Evolutionary conservation across 2,797 vertebrate genomes (phyloP).

Genomic region (Synaphobranchus kaupii): DNA sequence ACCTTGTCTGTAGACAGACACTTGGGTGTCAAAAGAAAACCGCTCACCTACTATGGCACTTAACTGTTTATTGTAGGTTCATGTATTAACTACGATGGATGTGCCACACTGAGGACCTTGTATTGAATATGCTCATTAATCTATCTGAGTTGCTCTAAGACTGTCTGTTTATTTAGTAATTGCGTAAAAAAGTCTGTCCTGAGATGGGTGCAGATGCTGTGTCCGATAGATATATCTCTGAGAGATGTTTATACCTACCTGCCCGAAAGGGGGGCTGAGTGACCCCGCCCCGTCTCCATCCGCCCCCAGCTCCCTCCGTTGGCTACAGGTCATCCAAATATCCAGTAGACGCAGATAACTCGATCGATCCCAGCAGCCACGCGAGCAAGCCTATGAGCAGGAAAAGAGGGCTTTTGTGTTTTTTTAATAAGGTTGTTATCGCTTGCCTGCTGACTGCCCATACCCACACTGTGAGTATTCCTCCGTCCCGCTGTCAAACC

Average conservation of each 20-base stretch:
- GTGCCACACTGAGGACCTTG: no score
- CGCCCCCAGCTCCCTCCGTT: not conserved
- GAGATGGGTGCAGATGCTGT: not conserved
- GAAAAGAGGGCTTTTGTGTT: not conserved
- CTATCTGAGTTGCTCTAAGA: no score
- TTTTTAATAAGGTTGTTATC: not conserved
- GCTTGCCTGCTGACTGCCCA: not conserved
- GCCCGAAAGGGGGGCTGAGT: not conserved
- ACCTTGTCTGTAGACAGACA: not conserved
- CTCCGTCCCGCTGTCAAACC: not conserved
- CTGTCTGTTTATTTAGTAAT: no score
- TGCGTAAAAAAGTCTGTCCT: no score
- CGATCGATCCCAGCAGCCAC: not conserved
- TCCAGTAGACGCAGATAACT: not conserved
- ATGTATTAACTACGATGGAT: no score
- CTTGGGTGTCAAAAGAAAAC: not conserved
- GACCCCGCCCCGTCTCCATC: not conserved
- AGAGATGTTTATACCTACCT: not conserved
- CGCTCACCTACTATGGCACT: not conserved
- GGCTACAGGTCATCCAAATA: not conserved
- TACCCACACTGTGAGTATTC: not conserved
- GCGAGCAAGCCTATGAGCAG: not conserved
- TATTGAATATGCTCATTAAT: no score
- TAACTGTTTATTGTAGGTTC: no score
- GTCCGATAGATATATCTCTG: not conserved